Base-by-base conservation (phyloP, 2,797 vertebrate species). In the Neopelma chrysocephalum region DNA sequence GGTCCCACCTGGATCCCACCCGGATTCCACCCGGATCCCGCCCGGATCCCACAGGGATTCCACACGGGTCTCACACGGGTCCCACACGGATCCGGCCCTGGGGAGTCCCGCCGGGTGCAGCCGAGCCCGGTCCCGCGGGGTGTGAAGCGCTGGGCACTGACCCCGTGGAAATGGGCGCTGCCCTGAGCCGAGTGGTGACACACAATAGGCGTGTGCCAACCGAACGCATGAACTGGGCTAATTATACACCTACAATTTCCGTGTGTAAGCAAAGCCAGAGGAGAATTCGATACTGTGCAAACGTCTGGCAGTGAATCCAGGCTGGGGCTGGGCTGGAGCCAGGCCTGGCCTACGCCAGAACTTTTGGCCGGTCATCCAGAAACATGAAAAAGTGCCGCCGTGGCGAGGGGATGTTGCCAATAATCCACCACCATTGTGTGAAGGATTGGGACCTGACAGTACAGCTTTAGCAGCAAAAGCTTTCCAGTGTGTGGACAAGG, bases 361-460 rank as follows among this genome's bases (percentile, higher is more conserved):
- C 34, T 15, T 47, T 40, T 2, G 8, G 40, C 68, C 0, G 10
- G 34, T 21, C 87, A 40, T 36, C 31, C 13, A 2, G 61, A 45
- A 42, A 56, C 1, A 3, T 27, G 72, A 26, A 56, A 12, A 70
- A 75, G 62, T 3, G 53, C 3, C 8, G n/a, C 58, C 0, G 3
- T 8, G 43, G 42, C 23, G 66, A 11, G 62, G 0, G 2, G 7
- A 0, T 11, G 4, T 3, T 29, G 38, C 27, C 8, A 7, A 4
- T 54, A 20, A 57, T 25, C 38, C 18, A 2, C 32, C 0, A 8
- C 38, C 0, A 7, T 3, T 9, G 53, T 48, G 87, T 6, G 51
- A 25, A 42, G 42, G 32, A 6, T 1, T 6, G 47, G 34, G n/a
- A 82, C 25, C 69, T 15, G 51, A 20, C 25, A 6, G 9, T 1